phyloP scores from a whole-genome alignment of 2,888 invertebrate genomes.

The Calliopum simillimum region DNA sequence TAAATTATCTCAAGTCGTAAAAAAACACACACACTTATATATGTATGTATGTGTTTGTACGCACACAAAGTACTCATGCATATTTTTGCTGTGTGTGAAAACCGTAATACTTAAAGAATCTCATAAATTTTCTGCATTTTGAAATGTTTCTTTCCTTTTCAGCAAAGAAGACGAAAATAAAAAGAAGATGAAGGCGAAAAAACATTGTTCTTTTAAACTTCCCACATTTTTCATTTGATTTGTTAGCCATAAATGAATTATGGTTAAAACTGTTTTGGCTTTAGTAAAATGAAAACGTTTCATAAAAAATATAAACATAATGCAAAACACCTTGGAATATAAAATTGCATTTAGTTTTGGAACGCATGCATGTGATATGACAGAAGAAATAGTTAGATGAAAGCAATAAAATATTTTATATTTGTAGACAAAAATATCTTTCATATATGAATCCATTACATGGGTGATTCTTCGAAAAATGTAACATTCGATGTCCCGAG shows the following conservation, averaged over 20 bases:
- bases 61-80: background rate
- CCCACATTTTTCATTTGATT: conserved; percentile 32
- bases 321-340: background rate
- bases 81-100: background rate
- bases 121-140: conserved; percentile 32
- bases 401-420: no score
- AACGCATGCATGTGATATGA: no score
- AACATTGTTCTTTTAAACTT: conserved; percentile 30
- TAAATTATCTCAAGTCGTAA: conserved; percentile 15
- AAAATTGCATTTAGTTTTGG: no score
- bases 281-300: background rate
- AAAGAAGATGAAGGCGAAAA: no score
- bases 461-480: no score
- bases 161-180: no score
- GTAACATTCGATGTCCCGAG: no score
- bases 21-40: background rate
- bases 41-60: background rate
- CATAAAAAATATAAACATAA: background rate
- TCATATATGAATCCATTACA: no score
- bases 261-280: conserved; percentile 21
- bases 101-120: conserved; percentile 16
- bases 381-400: no score
- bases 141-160: background rate
- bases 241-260: conserved; percentile 25
- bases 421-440: no score